phyloP scores from a whole-genome alignment of 2,113 vertebrate species.

The Nothobranchius kuhntae region DNA sequence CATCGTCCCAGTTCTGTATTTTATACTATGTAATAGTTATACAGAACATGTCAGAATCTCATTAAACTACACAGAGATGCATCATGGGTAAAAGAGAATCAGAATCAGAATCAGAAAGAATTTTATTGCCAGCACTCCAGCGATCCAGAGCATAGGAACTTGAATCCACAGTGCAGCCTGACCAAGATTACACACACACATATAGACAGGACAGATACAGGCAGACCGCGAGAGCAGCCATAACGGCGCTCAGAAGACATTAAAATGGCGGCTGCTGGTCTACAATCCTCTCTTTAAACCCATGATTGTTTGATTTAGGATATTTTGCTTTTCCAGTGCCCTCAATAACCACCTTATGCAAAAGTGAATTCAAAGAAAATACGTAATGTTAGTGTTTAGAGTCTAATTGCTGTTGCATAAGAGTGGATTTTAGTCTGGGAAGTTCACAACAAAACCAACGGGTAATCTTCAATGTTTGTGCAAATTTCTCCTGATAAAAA shows the following conservation, averaged over 20 bases:
- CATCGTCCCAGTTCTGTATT: no score
- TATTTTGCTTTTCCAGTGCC: not conserved
- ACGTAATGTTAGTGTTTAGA: not conserved
- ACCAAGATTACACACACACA: no score
- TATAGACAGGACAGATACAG: no score
- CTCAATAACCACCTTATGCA: not conserved
- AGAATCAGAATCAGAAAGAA: no score
- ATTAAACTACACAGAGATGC: not conserved
- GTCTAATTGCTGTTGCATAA: not conserved
- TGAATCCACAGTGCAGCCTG: no score
- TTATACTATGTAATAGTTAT: not conserved
- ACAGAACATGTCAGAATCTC: not conserved
- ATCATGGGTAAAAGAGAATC: not conserved
- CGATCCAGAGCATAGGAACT: no score
- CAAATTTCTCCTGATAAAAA: not conserved
- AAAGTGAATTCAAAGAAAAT: not conserved
- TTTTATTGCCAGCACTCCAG: no score
- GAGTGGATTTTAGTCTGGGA: not conserved
- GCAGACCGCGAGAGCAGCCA: no score
- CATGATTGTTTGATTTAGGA: not conserved
- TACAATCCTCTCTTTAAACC: not conserved
- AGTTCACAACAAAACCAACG: not conserved
- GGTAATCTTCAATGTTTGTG: not conserved
- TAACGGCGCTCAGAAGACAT: no score
- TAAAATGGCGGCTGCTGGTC: not conserved